A percentile compares a stretch with the other conserved stretches of the same genome.
phyloP scores from a whole-genome alignment of 2,888 invertebrate species.

The Ecdyonurus torrentis region DNA sequence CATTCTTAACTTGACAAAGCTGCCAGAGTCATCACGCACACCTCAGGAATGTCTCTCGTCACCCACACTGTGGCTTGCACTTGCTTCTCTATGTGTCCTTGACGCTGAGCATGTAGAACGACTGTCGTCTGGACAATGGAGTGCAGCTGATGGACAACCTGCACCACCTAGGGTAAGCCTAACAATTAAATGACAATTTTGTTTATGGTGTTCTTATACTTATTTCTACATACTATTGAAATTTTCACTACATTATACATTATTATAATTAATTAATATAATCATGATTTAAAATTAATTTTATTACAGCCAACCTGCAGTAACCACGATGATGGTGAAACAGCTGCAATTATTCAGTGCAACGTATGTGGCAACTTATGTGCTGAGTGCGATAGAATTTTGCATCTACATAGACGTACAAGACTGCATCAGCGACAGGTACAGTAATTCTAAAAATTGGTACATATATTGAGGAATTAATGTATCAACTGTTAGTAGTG shows the following conservation, averaged over 20 bases:
- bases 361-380: slow-evolving; percentile 82
- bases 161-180: slow-evolving; percentile 20
- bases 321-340: slow-evolving; percentile 93
- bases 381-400: slow-evolving; percentile 86
- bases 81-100: slow-evolving; percentile 84
- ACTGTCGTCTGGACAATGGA: slow-evolving; percentile 64
- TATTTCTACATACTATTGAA: not conserved
- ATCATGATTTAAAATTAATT: too few relatives aligned
- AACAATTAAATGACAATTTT: not conserved
- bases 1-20: slow-evolving; percentile 63
- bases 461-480: not conserved
- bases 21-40: slow-evolving; percentile 53
- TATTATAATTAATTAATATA: too few relatives aligned
- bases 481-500: not conserved
- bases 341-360: slow-evolving; percentile 84
- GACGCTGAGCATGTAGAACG: slow-evolving; percentile 80
- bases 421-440: slow-evolving; percentile 71
- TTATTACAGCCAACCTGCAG: slow-evolving; percentile 68
- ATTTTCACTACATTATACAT: too few relatives aligned
- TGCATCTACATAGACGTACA: slow-evolving; percentile 81
- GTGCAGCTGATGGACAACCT: slow-evolving; percentile 37
- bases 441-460: too few relatives aligned
- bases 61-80: slow-evolving; percentile 78
- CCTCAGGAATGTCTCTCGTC: slow-evolving; percentile 65
- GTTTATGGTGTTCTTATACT: not conserved